phyloP scores from a whole-genome alignment of 1,140 invertebrate species.

The Drosophila kohkoa region DNA sequence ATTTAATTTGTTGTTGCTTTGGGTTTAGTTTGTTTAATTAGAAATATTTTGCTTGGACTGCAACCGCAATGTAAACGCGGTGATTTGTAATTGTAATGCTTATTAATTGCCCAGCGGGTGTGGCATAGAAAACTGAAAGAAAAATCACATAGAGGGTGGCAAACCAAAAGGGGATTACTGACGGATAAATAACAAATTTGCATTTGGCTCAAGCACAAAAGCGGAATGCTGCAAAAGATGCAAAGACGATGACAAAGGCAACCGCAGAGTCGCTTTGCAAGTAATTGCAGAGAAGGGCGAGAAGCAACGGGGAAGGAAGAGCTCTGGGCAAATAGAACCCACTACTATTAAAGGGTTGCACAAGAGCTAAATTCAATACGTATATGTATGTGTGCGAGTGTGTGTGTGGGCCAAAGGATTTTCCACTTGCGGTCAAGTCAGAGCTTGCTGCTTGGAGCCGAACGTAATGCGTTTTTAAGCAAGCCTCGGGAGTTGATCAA shows the following conservation, averaged over 20 bases:
- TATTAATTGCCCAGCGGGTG: constrained; percentile 54
- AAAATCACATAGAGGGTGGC: background rate
- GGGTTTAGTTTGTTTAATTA: constrained; percentile 65
- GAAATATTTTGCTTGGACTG: constrained; percentile 40
- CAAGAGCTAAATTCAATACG: constrained; percentile 11
- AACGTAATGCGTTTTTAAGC: constrained; percentile 74
- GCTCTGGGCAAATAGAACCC: constrained; percentile 6
- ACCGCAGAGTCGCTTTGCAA: constrained; percentile 33
- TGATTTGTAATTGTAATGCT: constrained; percentile 64
- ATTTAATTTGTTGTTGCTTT: constrained; percentile 1
- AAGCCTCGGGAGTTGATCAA: constrained; percentile 61
- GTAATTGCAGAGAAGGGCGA: constrained; percentile 18
- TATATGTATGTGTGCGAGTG: background rate
- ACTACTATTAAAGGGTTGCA: background rate
- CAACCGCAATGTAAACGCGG: constrained; percentile 62
- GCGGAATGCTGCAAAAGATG: constrained; percentile 7
- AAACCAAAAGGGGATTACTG: background rate
- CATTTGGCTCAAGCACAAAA: constrained; percentile 7
- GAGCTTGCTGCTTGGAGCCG: background rate
- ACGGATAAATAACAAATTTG: constrained; percentile 13
- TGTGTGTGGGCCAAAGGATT: constrained; percentile 41
- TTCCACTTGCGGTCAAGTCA: constrained; percentile 66
- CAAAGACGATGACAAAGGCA: constrained; percentile 26
- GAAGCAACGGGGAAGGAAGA: background rate
- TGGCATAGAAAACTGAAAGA: background rate